Evolutionary conservation across 2,888 invertebrate species (phyloP), one percentile per base, ranked within the genome.

Genomic region (Tortrix viridana): DNA sequence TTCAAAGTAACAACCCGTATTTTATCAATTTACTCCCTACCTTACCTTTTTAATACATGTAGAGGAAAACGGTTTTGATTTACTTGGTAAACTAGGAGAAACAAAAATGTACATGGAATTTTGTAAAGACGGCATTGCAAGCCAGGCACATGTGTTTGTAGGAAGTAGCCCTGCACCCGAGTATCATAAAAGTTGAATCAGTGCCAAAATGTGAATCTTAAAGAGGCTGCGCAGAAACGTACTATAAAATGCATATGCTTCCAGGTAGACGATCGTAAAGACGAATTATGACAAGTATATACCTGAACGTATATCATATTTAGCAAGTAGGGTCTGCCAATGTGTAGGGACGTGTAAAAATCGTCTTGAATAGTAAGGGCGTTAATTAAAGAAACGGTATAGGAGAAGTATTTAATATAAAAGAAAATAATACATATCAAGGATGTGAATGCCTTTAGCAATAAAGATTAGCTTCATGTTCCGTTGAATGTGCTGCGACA

Each of bases 401-500:
- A 32, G n/a, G n/a, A n/a, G 20, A 52, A 52, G 12, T 22, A 9
- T 20, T 18, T 50, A 2, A 41, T 20, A 19, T 52, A 38, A n/a
- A 7, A 49, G 12, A 14, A 32, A 26, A 20, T 22, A 37, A 1
- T 20, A 19, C 7, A 9, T 22, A 49, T 60, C 43, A 55, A 50
- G 49, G 55, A 56, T 62, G 49, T 20, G 62, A 67, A 41, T 41
- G 16, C 50, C 68, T 65, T 67, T 67, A 66, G 71, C 71, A 73
- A 72, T 74, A 74, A 70, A 76, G 74, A 79, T 82, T 75, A 77
- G 67, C 69, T 65, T 69, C 72, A 76, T 75, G 74, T 79, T 77
- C 68, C 71, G 71, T 77, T 74, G 64, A 74, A 75, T 76, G 71
- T 66, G 79, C 72, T 74, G 68, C 68, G 71, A 80, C 79, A 84